phyloP scores from a whole-genome alignment of 2,113 vertebrate genomes.

The Chaenocephalus aceratus region DNA sequence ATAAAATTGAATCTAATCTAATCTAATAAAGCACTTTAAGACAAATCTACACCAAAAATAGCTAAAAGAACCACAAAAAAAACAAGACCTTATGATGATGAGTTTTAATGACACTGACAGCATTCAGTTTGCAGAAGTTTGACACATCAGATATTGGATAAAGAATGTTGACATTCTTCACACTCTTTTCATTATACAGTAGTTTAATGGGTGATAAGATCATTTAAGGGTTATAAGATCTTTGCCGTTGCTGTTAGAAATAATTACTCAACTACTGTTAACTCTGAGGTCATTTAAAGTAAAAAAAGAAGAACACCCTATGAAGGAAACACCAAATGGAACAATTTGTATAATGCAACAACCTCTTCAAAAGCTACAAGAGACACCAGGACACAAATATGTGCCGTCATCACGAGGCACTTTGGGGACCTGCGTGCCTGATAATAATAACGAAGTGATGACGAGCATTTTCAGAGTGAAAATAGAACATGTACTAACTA shows the following conservation, averaged over 20 bases:
- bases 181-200: background rate
- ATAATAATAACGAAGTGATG: background rate
- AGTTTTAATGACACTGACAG: slow-evolving; percentile 48
- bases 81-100: background rate
- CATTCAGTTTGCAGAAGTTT: slow-evolving; percentile 13
- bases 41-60: background rate
- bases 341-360: background rate
- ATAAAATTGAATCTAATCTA: too few relatives aligned
- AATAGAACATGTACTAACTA: background rate
- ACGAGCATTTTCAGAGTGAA: background rate
- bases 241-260: background rate
- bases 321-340: slow-evolving; percentile 1
- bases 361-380: slow-evolving; percentile 12
- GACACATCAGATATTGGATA: slow-evolving; percentile 20
- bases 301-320: slow-evolving; percentile 17
- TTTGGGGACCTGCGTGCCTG: background rate
- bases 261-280: background rate
- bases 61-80: background rate
- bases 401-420: background rate
- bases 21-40: background rate
- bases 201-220: background rate
- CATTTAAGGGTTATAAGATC: too few relatives aligned
- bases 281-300: background rate
- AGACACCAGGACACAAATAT: slow-evolving; percentile 13
- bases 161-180: background rate